Conservation (phyloP, 1,140 invertebrate species). For the Drosophila repleta region DNA sequence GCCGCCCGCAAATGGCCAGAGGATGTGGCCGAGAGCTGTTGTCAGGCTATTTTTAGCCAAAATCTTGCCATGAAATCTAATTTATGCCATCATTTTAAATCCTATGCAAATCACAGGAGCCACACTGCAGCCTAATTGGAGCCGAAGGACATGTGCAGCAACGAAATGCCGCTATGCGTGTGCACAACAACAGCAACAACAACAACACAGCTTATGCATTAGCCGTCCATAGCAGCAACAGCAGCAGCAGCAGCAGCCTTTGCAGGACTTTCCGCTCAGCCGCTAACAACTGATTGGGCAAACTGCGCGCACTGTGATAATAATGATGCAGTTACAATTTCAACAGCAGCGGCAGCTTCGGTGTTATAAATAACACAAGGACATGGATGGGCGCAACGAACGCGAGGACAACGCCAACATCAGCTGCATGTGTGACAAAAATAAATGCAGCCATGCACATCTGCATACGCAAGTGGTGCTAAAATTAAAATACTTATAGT, state of each 20-base stretch:
- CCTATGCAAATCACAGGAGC: slow-evolving; percentile 18
- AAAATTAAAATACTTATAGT: slow-evolving; percentile 48
- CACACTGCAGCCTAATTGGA: slow-evolving; percentile 39
- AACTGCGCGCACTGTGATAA: slow-evolving; percentile 22
- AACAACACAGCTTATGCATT: slow-evolving; percentile 26
- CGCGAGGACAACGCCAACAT: slow-evolving; percentile 35
- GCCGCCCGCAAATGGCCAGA: slow-evolving; percentile 6
- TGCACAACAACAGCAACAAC: slow-evolving; percentile 7
- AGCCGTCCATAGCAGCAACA: slow-evolving; percentile 43
- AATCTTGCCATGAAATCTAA: slow-evolving; percentile 49
- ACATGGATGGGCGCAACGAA: slow-evolving; percentile 72
- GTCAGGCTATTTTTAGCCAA: slow-evolving; percentile 50
- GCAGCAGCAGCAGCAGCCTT: slow-evolving; percentile 42
- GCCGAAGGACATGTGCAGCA: slow-evolving; percentile 59
- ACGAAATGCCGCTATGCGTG: slow-evolving; percentile 29
- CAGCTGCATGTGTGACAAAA: slow-evolving; percentile 46
- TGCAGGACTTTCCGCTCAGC: neutral
- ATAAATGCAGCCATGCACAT: slow-evolving; percentile 50
- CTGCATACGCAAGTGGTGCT: slow-evolving; percentile 46
- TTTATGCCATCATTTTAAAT: slow-evolving; percentile 57
- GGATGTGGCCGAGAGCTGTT: slow-evolving; percentile 19
- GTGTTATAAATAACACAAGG: slow-evolving; percentile 77
- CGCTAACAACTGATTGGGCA: slow-evolving; percentile 46
- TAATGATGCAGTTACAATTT: slow-evolving; percentile 49
- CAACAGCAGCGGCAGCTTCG: slow-evolving; percentile 55